A percentile compares a stretch with the other conserved stretches of the same genome.
Evolutionary conservation across 2,797 vertebrate species (phyloP).

Genomic region (Agapornis canus): DNA sequence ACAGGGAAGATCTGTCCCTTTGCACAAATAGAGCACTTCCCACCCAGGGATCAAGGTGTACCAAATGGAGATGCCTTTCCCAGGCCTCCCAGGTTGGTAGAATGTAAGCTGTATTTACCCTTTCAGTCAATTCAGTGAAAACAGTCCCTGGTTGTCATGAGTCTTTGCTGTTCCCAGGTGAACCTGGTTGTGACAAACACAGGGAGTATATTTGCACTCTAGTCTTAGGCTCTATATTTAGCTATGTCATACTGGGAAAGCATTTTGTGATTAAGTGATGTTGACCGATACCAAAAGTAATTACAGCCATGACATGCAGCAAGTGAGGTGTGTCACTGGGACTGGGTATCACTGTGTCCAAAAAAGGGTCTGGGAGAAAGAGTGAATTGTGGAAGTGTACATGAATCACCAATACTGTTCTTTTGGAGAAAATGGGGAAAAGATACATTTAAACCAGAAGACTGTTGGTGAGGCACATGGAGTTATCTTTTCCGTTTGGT

Average conservation of each 20-base stretch:
- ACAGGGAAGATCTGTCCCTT: background rate
- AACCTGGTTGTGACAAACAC: background rate
- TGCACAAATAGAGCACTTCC: fast-evolving
- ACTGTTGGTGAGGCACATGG: background rate
- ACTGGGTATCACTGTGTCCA: background rate
- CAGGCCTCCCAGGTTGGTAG: fast-evolving
- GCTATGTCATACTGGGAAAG: background rate
- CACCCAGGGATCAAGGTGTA: fast-evolving
- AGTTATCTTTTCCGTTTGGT: background rate
- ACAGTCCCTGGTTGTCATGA: background rate
- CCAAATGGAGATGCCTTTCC: fast-evolving
- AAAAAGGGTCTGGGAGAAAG: background rate
- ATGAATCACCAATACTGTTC: background rate
- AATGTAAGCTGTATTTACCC: background rate
- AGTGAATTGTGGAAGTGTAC: background rate
- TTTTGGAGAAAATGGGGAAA: background rate
- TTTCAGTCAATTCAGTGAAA: background rate
- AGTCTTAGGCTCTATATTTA: conserved; percentile 41
- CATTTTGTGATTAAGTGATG: conserved; percentile 20
- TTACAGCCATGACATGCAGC: background rate
- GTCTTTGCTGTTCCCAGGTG: background rate
- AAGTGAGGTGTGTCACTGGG: background rate
- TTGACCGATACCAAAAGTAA: conserved; percentile 30
- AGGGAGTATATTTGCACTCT: conserved; percentile 11
- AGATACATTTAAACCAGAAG: background rate